These are phyloP conservation scores for Apis mellifera DNA, from an alignment of 1,140 invertebrate species.

Conservation along the genomic window Amel_HAv3.1 CM009944.2:4375001-4375500, in stretches of 20 bases:
- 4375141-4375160: background rate
- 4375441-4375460: slow-evolving; percentile 79
- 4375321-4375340: background rate
- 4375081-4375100: too few species aligned
- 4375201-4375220: background rate
- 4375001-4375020: too few species aligned
- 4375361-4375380: background rate
- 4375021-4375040: too few species aligned
- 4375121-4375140: too few species aligned
- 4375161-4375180: background rate
- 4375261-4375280: slow-evolving; percentile 9
- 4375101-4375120: background rate
- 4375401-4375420: slow-evolving; percentile 79
- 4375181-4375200: background rate
- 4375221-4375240: slow-evolving; percentile 51
- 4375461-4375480: slow-evolving; percentile 81
- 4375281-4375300: slow-evolving; percentile 40
- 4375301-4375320: slow-evolving; percentile 57
- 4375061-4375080: too few species aligned
- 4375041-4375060: too few species aligned
- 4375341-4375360: too few species aligned
- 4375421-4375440: slow-evolving; percentile 83
- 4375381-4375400: slow-evolving; percentile 67
- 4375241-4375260: slow-evolving; percentile 37
- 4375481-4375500: slow-evolving; percentile 82